A percentile compares a stretch with the other conserved stretches of the same genome.
Conservation (phyloP, 2,113 vertebrate species). For the Psammodynastes pulverulentus region DNA sequence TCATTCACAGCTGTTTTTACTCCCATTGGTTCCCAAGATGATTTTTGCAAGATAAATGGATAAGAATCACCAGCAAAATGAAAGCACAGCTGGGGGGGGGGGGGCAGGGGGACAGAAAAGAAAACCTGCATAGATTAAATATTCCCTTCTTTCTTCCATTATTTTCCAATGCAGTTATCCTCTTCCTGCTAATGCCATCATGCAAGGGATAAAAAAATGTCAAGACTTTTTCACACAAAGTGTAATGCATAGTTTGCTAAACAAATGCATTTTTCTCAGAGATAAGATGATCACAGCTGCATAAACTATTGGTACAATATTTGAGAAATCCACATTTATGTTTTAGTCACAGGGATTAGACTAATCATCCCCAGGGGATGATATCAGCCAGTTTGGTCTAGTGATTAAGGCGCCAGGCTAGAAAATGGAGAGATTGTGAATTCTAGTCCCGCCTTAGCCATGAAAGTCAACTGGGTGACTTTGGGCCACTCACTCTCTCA, state of each 20-base stretch:
- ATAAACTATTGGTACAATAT: neutral
- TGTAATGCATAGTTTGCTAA: neutral
- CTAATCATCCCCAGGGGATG: neutral
- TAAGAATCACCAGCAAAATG: neutral
- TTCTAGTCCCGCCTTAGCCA: neutral
- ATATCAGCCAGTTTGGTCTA: neutral
- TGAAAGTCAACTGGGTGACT: neutral
- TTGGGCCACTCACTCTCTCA: neutral
- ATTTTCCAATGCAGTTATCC: neutral
- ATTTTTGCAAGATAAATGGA: neutral
- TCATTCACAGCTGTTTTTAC: neutral
- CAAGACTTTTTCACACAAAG: neutral
- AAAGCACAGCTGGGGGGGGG: neutral
- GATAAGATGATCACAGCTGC: neutral
- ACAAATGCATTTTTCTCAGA: neutral
- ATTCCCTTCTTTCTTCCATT: neutral
- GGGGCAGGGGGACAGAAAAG: rapidly evolving
- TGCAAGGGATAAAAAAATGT: neutral
- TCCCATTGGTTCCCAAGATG: neutral
- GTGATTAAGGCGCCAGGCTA: neutral
- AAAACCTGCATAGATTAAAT: neutral
- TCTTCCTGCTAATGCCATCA: neutral
- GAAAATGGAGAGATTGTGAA: neutral
- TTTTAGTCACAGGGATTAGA: neutral
- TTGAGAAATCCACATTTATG: neutral